These are phyloP conservation scores for Mizuhopecten yessoensis DNA, from an alignment of 1,140 invertebrate species.

Conservation along the genomic window DNA sequence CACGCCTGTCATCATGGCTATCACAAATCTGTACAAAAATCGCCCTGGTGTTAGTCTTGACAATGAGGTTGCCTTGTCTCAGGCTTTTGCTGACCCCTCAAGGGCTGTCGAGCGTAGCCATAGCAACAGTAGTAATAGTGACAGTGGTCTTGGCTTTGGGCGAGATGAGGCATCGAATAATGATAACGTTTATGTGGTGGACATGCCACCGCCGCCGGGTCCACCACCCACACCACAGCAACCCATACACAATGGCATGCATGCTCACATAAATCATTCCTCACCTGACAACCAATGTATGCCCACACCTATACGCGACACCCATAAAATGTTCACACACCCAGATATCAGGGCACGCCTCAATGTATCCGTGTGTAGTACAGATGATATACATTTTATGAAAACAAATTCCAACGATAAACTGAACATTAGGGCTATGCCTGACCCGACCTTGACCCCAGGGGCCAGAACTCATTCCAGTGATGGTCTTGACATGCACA, in stretches of 20 bases:
- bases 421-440: conserved; percentile 75
- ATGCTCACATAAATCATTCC: conserved; percentile 60
- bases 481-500: conserved; percentile 65
- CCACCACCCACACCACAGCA: conserved; percentile 54
- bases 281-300: conserved; percentile 60
- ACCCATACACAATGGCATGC: conserved; percentile 46
- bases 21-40: conserved; percentile 81
- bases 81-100: conserved; percentile 85
- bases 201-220: conserved; percentile 84
- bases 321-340: conserved; percentile 56
- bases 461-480: conserved; percentile 52
- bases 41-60: conserved; percentile 83
- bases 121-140: conserved; percentile 93
- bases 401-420: conserved; percentile 60
- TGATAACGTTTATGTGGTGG: conserved; percentile 91
- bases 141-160: conserved; percentile 95
- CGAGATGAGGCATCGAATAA: conserved; percentile 88
- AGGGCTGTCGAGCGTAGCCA: conserved; percentile 85
- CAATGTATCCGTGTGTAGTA: conserved; percentile 70
- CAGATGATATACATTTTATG: conserved; percentile 65
- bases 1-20: conserved; percentile 89
- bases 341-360: conserved; percentile 60
- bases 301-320: conserved; percentile 55
- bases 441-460: conserved; percentile 64
- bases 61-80: conserved; percentile 74